Percentiles rank a stretch among this genome's conserved stretches.
These are phyloP conservation scores for Brachionus angularis DNA, from an alignment of 1,140 invertebrate genomes.

Conservation along the genomic window DNA sequence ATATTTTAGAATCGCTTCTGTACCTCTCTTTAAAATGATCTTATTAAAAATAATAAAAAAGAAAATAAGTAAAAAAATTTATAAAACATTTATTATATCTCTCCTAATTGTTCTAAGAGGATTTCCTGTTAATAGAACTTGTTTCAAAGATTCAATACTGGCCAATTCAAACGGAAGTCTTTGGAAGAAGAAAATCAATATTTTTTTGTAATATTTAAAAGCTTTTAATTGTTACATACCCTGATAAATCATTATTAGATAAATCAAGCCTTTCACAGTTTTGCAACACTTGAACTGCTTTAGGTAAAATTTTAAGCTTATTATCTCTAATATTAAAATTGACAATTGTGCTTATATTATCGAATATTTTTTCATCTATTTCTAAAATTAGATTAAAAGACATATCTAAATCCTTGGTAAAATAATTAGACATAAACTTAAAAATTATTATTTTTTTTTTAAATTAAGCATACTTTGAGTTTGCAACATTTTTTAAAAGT, in stretches of 20 bases:
- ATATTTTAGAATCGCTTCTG: slow-evolving; percentile 72
- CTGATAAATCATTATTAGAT: slow-evolving; percentile 72
- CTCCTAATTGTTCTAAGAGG: slow-evolving; percentile 70
- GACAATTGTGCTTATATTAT: not conserved
- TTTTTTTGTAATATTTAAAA: not conserved
- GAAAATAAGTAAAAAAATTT: not conserved
- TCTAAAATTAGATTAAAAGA: slow-evolving; percentile 26
- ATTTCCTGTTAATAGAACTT: slow-evolving; percentile 78
- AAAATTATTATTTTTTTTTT: not conserved
- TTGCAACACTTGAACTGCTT: slow-evolving; percentile 70
- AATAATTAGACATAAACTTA: not conserved
- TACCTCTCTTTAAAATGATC: slow-evolving; percentile 74
- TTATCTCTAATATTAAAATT: slow-evolving; percentile 63
- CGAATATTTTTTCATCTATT: slow-evolving; percentile 1
- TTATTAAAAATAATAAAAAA: no score
- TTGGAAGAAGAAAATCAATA: slow-evolving; percentile 48
- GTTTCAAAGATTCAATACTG: slow-evolving; percentile 72
- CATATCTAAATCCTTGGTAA: slow-evolving; percentile 21
- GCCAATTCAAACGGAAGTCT: slow-evolving; percentile 73
- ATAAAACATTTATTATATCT: slow-evolving; percentile 66
- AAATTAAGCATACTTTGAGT: no score
- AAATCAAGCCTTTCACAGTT: slow-evolving; percentile 74
- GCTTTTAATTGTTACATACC: slow-evolving; percentile 60
- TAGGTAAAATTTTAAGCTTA: slow-evolving; percentile 68
- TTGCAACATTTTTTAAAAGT: slow-evolving; percentile 51